Base-by-base conservation (phyloP, 2,113 vertebrate genomes). In the Baryphthengus martii region DNA sequence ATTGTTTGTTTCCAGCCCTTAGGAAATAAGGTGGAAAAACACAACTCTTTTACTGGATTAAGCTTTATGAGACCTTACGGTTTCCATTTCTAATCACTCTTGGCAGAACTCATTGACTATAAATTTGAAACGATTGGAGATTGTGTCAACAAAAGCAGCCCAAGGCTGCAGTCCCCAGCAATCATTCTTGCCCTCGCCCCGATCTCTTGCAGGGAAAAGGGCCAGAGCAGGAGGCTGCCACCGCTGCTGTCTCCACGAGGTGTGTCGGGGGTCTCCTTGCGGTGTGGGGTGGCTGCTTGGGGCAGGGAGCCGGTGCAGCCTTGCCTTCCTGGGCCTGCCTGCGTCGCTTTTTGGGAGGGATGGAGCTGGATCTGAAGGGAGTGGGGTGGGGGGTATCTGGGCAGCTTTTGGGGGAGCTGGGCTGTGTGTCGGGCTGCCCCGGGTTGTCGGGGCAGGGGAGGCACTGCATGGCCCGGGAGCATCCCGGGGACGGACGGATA, bases 201-300 rank as follows among this genome's bases (percentile, higher is more conserved):
- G 39, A 39, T 74, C 42, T 47, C 44, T 56, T 7, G 50, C 42
- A 47, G 37, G 31, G 55, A 33, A 85, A 65, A 10, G 25, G 1
- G 1, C 49, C 1, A 2, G 40, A 50, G 39, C 1, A 1, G 1
- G 24, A 42, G 56, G 39, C 56, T 72, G 49, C 35, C 7, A 2
- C 65, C 4, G 1, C 33, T 5, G 52, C 31, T 2, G 4, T 23
- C 11, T 13, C 24, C 25, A 8, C 1, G 31, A 40, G 9, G 6
- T 18, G 8, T 29, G 10, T 8, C 1, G 2, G 29, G 42, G 12
- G 31, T 58, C 26, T 58, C 26, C 25, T 20, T 68, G 33, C 4
- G 3, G 21, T 28, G 3, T 42, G 8, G 42, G 24, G 19, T 17
- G 19, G 13, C 31, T 15, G 55, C 49, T 10, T 17, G 10, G 49